Conservation (phyloP, 2,888 invertebrate species). For the Lissocephala sabroskyi region DNA sequence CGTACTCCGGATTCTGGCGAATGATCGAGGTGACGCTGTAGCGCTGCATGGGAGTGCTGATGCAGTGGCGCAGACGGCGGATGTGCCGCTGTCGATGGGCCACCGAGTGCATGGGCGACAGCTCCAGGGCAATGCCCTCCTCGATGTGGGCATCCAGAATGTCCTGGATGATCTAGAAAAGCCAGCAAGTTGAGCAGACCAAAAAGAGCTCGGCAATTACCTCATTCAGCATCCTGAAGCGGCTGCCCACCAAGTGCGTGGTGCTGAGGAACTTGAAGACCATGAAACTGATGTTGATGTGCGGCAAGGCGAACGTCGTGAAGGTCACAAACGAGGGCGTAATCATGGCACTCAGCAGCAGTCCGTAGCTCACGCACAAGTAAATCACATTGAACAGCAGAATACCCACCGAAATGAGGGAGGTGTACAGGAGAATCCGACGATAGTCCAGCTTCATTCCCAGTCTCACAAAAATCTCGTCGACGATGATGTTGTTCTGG, state of each 20-base stretch:
- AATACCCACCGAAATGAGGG: constrained; percentile 61
- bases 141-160: constrained; percentile 63
- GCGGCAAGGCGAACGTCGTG: constrained; percentile 66
- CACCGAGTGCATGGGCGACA: constrained; percentile 63
- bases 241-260: constrained; percentile 61
- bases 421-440: constrained; percentile 55
- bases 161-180: constrained; percentile 67
- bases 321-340: constrained; percentile 68
- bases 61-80: constrained; percentile 33
- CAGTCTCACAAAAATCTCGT: constrained; percentile 62
- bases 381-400: constrained; percentile 66
- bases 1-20: constrained; percentile 58
- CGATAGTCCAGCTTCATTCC: constrained; percentile 67
- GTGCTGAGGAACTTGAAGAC: constrained; percentile 68
- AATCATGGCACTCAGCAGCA: constrained; percentile 62
- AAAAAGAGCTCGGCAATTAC: no score
- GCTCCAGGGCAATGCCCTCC: constrained; percentile 46
- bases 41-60: constrained; percentile 45
- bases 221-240: constrained; percentile 67
- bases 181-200: no score
- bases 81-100: constrained; percentile 40
- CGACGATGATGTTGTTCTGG: constrained; percentile 58
- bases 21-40: constrained; percentile 65
- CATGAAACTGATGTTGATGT: constrained; percentile 68
- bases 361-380: constrained; percentile 63